Percentiles rank a stretch among this genome's conserved stretches.
phyloP scores from a whole-genome alignment of 2,113 vertebrate species.

The Erpornis zantholeuca region DNA sequence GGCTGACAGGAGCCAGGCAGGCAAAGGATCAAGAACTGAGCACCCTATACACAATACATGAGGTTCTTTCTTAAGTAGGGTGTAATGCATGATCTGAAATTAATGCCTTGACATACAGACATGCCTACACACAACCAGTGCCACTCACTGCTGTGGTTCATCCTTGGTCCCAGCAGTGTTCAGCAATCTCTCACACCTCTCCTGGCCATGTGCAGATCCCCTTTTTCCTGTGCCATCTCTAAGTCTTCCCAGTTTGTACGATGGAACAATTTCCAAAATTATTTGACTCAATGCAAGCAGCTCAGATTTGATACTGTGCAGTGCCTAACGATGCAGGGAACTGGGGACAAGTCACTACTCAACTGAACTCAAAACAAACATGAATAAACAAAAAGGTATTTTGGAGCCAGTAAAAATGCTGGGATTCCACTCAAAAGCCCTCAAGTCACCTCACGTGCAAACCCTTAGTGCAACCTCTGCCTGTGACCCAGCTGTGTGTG shows the following conservation, averaged over 20 bases:
- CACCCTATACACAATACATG: neutral
- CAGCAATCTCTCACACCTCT: neutral
- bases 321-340: accelerated
- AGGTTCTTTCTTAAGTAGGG: neutral
- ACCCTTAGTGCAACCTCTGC: neutral
- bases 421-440: neutral
- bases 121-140: accelerated
- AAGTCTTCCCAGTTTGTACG: neutral
- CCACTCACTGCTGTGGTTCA: neutral
- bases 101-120: neutral
- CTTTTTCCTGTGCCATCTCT: neutral
- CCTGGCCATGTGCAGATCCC: neutral
- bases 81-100: neutral
- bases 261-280: neutral
- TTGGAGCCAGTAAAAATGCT: neutral
- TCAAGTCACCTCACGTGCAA: neutral
- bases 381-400: neutral
- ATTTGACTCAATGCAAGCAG: neutral
- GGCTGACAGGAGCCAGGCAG: neutral
- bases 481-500: neutral
- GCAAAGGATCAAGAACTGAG: neutral
- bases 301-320: neutral
- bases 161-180: accelerated
- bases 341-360: neutral
- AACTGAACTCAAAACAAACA: neutral